Evolutionary conservation across 2,888 invertebrate genomes (phyloP).

Genomic region (Microctonus aethiopoides): DNA sequence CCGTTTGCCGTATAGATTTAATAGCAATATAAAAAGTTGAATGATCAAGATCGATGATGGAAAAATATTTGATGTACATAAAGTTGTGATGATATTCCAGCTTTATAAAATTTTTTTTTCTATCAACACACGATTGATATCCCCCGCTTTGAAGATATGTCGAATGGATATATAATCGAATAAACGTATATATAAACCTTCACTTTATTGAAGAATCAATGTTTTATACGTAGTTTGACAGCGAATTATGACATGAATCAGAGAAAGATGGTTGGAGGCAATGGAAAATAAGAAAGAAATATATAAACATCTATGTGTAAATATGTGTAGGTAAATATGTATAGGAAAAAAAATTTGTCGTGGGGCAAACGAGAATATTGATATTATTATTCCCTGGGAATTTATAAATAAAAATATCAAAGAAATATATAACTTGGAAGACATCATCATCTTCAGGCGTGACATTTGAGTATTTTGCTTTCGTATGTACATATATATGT

Average conservation of each 20-base stretch:
- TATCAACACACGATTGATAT: conserved; percentile 1
- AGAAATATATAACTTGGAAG: background rate
- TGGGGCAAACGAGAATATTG: background rate
- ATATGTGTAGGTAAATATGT: background rate
- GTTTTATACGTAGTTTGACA: background rate
- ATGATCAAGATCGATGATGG: conserved; percentile 32
- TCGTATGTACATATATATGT: no score
- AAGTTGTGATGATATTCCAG: background rate
- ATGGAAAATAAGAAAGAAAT: background rate
- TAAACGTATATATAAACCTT: no score
- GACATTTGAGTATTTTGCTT: background rate
- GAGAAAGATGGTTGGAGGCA: background rate
- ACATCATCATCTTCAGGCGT: conserved; percentile 11
- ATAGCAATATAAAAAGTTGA: conserved; percentile 2
- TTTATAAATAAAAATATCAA: background rate
- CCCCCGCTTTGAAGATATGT: conserved; percentile 16
- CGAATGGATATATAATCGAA: background rate
- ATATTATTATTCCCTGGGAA: background rate
- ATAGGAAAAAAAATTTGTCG: background rate
- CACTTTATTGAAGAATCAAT: no score
- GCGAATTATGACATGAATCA: conserved; percentile 15
- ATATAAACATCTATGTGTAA: background rate
- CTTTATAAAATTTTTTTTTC: background rate
- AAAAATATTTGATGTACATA: conserved; percentile 3
- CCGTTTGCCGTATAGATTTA: background rate